Base-by-base conservation (phyloP, 2,113 vertebrate genomes). In the Macrotis lagotis region DNA sequence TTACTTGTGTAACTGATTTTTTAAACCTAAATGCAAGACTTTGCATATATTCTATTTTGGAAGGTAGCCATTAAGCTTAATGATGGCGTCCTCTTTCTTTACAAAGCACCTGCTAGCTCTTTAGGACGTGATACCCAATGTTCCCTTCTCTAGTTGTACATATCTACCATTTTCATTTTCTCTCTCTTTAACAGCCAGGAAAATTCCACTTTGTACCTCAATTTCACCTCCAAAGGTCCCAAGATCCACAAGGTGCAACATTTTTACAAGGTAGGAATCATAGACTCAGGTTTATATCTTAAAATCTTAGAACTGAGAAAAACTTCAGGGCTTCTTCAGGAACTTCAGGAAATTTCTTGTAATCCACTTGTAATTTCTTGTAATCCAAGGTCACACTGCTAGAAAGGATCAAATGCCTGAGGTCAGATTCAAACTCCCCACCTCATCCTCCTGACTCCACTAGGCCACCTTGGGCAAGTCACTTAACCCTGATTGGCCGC, bases 211-310 rank as follows among this genome's bases (percentile, higher is more conserved):
- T 28, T 92, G 11, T 97, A 97, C 24, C 31, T 97, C 91, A 96
- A 50, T 19, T 97, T 98, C 93, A 96, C 89, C 31, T 66, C 92
- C 26, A 95, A 94, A 90, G 95, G 96, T 12, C 37, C 96, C 90
- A 97, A 95, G 94, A 51, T 3, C 37, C 95, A 93, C 9, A 8
- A 88, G 0, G 44, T 98, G 51, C 49, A 95, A 31, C 98, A 98
- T 91, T n/a, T 92, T 88, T 98, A 98, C 89, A 89, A 98, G 97
- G 98, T 98, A 96, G 8, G 94, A 94, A 74, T 74, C 37, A 74
- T 22, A 22, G 66, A 74, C 66, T 19, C 14, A n/a, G 19, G n/a
- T 19, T 83, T 24, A 83, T 44, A 49, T 74, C 51, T 89, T 53
- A 0, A 0, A 0, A 3, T 48, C 93, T 52, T 25, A 24, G 8